Base-by-base conservation (phyloP, 2,888 invertebrate species). In the Buathra laborator region DNA sequence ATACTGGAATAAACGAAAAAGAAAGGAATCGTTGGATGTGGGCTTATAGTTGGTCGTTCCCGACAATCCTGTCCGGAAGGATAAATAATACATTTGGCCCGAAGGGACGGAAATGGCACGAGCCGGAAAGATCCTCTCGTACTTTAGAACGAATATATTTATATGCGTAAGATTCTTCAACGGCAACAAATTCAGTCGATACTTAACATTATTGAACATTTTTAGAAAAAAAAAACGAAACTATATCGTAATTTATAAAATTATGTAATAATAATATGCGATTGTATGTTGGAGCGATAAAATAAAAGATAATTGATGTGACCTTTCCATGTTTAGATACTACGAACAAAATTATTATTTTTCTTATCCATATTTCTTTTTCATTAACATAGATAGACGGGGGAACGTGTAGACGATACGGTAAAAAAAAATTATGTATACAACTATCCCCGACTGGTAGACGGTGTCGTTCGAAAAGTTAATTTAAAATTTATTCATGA, bases 401-500 rank as follows among this genome's bases (percentile, higher is more conserved):
- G 6, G 29, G 29, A n/a, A 1, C 59, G 29, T 4, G 32, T 62
- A 62, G 59, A 62, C 59, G 59, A 62, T 32, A 62, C n/a, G 14
- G 46, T n/a, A n/a, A 7, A 62, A 29, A 59, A 29, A 56, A 37
- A 46, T 14, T 29, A 14, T 29, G 71, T 51, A 29, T n/a, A 64
- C 59, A 72, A 76, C 62, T 77, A 68, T 85, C 74, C 53, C 75
- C 86, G 81, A 72, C 56, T 84, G 85, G 85, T 88, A 83, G 80
- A 66, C 81, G 68, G 84, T 76, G 83, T 84, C 90, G 89, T 90
- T 92, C 88, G 88, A 88, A 91, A 90, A 62, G 91, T 92, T 93
- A 91, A 92, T 92, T 92, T 87, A 84, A 92, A 93, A 93, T 92
- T 92, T 93, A 93, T 93, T 93, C 93, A 92, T 92, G 91, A 90